Conservation (phyloP, 1,140 invertebrate species). For the Hydropsyche tenuis region DNA sequence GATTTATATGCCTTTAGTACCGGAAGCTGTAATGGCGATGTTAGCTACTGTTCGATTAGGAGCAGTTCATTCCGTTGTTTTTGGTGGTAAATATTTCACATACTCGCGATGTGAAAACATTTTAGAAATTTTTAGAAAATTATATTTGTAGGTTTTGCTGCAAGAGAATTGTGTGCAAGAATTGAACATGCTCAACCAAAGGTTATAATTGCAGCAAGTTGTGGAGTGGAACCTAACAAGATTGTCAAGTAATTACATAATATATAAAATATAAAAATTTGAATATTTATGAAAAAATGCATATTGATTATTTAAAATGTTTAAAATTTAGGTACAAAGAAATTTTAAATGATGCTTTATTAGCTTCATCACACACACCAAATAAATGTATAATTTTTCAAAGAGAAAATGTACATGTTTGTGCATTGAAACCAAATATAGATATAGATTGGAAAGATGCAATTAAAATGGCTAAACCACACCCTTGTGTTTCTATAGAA, state of each 20-base stretch:
- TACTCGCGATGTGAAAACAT: neutral
- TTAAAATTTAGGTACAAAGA: constrained; percentile 76
- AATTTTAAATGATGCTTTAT: constrained; percentile 85
- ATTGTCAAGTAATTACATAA: constrained; percentile 70
- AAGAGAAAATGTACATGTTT: constrained; percentile 70
- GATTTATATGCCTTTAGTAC: constrained; percentile 92
- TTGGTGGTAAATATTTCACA: constrained; percentile 70
- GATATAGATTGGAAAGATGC: constrained; percentile 83
- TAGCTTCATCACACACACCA: constrained; percentile 72
- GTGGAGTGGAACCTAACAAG: constrained; percentile 86
- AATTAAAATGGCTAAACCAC: constrained; percentile 67
- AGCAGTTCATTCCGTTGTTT: constrained; percentile 87
- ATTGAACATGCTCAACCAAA: constrained; percentile 89
- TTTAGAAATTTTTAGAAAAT: neutral
- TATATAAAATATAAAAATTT: neutral
- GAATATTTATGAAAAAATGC: neutral
- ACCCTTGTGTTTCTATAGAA: constrained; percentile 84
- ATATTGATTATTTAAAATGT: constrained; percentile 16
- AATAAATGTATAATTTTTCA: constrained; percentile 83
- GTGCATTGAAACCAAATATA: constrained; percentile 65
- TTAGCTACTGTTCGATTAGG: constrained; percentile 82
- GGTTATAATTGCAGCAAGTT: constrained; percentile 87
- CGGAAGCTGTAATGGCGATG: constrained; percentile 86
- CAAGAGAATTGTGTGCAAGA: constrained; percentile 81
- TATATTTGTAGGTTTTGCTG: constrained; percentile 77